These are phyloP conservation scores for Prunella strophiata DNA, from an alignment of 2,797 vertebrate genomes.

Conservation along the genomic window DNA sequence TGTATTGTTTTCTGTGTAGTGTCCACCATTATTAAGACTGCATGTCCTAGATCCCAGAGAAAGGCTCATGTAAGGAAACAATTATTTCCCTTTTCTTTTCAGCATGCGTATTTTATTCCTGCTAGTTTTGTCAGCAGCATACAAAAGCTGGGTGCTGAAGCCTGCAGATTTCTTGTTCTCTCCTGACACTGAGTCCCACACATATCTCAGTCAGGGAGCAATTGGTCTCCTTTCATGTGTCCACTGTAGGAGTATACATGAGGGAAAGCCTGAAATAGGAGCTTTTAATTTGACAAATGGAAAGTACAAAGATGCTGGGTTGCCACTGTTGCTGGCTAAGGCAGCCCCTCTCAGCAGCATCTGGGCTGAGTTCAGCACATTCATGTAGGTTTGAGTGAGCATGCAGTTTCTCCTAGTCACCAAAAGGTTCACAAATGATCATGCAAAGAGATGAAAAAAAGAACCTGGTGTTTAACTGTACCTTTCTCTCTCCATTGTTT, in stretches of 20 bases:
- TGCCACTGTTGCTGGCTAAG: neutral
- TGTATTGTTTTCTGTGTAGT: neutral
- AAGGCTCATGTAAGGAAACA: neutral
- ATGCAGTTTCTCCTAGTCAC: neutral
- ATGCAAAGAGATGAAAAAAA: neutral
- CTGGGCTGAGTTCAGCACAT: constrained; percentile 1
- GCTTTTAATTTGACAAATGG: constrained; percentile 14
- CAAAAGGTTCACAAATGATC: neutral
- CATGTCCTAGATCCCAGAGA: neutral
- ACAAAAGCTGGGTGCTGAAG: constrained; percentile 18
- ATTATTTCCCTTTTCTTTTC: neutral
- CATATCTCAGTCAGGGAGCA: neutral
- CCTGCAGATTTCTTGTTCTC: neutral
- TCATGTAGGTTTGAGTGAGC: neutral
- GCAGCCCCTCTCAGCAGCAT: neutral
- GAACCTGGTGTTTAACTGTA: neutral
- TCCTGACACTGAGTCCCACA: constrained; percentile 2
- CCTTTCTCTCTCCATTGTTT: neutral
- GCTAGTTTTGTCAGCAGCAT: neutral
- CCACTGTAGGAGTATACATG: constrained; percentile 3
- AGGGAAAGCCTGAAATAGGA: neutral
- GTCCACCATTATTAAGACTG: neutral
- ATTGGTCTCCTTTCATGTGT: constrained; percentile 7
- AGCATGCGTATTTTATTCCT: neutral
- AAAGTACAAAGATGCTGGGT: neutral